Base-by-base conservation (phyloP, 1,140 invertebrate genomes). In the Drosophila pallidifrons region DNA sequence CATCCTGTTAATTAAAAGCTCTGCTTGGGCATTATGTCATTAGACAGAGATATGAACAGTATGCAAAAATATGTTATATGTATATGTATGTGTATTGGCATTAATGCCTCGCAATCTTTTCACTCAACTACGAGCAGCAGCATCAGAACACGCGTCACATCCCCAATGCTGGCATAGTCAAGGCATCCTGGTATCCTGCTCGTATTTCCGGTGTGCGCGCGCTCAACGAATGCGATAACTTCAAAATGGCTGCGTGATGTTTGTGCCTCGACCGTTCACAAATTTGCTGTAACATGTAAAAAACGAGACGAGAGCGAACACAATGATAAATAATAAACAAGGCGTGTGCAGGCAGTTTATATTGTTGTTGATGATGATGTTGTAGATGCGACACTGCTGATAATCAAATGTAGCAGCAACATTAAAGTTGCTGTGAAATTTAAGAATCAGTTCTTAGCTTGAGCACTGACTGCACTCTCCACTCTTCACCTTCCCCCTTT, bases 341-440 rank as follows among this genome's bases (percentile, higher is more conserved):
- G 91, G 91, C 91, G 91, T 92, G 91, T 92, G 91, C 87, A 82
- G 81, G 83, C 87, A 77, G 81, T 92, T 91, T 91, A 91, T 91
- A 88, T 79, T 92, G 91, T 91, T 57, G 35, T 10, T 10, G 35
- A 38, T 10, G 35, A 79, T 82, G 75, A 82, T 73, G 71, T 54
- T 70, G 51, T 45, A 72, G 82, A 86, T 86, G 78, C 47, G 41
- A 63, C 51, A 49, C 57, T n/a, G 45, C 32, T 45, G 76, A 83
- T 83, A 79, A 71, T 71, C 47, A 74, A 61, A 72, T 41, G 54
- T 57, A 20, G 54, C 35, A 47, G 16, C 54, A 57, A 54, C 28
- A 64, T 82, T 82, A 75, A 82, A 79, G 80, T 45, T 47, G 52
- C 13, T 45, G 41, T 28, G 25, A 35, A 41, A 68, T 58, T 68